Conservation (phyloP, 2,113 vertebrate genomes). For the Bos indicus region DNA sequence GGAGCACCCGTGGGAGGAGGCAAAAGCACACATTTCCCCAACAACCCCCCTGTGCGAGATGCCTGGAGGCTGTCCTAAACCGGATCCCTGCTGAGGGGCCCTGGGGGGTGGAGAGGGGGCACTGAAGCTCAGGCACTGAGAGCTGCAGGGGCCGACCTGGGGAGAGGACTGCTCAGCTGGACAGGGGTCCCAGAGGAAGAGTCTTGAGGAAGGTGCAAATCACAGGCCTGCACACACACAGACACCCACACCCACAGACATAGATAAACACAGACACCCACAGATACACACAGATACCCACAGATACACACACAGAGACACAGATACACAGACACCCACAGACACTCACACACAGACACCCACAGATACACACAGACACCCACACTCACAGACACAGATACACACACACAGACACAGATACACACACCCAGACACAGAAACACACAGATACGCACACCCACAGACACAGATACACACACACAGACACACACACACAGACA, state of each 20-base stretch:
- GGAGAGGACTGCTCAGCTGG: neutral
- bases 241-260: neutral
- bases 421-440: neutral
- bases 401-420: neutral
- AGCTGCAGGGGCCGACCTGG: neutral
- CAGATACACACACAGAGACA: neutral
- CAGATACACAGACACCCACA: neutral
- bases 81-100: neutral
- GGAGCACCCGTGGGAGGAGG: neutral
- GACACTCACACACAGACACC: neutral
- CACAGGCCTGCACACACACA: neutral
- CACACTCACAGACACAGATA: rapidly evolving
- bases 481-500: rapidly evolving
- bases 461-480: neutral
- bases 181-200: neutral
- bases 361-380: neutral
- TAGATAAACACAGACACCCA: neutral
- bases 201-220: neutral
- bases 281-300: neutral
- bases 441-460: too few species aligned
- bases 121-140: rapidly evolving
- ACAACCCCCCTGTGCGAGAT: rapidly evolving
- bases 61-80: too few species aligned
- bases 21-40: neutral
- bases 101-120: neutral